phyloP scores from a whole-genome alignment of 2,888 invertebrate genomes.

The Blera fallax region DNA sequence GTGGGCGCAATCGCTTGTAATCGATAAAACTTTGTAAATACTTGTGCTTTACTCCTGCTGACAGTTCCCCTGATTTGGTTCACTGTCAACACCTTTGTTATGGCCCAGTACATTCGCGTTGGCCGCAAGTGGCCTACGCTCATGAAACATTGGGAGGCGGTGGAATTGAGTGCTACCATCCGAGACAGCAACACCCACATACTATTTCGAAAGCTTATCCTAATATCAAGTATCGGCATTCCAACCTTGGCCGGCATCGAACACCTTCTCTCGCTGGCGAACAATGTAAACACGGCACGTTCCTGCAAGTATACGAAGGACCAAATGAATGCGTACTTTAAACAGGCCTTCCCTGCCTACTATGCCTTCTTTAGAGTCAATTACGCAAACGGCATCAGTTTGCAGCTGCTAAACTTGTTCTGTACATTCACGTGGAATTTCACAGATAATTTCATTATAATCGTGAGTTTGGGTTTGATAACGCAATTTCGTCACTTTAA shows the following conservation, averaged over 20 bases:
- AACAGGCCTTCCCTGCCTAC: conserved; percentile 82
- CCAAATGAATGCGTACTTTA: conserved; percentile 79
- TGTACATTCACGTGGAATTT: conserved; percentile 87
- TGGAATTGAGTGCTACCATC: conserved; percentile 76
- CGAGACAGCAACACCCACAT: conserved; percentile 41
- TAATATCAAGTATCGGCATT: conserved; percentile 56
- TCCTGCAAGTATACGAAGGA: conserved; percentile 78
- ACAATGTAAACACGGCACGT: conserved; percentile 83
- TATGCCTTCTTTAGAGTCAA: conserved; percentile 82
- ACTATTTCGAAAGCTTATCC: conserved; percentile 51
- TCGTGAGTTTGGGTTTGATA: conserved; percentile 85
- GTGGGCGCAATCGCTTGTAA: not conserved
- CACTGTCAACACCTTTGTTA: conserved; percentile 65
- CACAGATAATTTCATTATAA: conserved; percentile 86
- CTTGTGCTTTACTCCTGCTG: not conserved
- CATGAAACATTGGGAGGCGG: conserved; percentile 80
- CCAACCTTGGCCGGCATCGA: conserved; percentile 78
- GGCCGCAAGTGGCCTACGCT: conserved; percentile 82
- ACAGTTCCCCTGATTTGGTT: conserved; percentile 74
- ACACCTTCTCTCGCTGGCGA: conserved; percentile 84
- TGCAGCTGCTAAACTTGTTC: conserved; percentile 78
- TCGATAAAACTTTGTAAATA: not conserved
- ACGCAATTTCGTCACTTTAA: conserved; percentile 85
- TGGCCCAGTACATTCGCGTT: conserved; percentile 79
- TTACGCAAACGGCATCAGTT: conserved; percentile 82